A percentile compares a stretch with the other conserved stretches of the same genome.
Conservation (phyloP, 2,888 invertebrate genomes). For the Philereme transversata region DNA sequence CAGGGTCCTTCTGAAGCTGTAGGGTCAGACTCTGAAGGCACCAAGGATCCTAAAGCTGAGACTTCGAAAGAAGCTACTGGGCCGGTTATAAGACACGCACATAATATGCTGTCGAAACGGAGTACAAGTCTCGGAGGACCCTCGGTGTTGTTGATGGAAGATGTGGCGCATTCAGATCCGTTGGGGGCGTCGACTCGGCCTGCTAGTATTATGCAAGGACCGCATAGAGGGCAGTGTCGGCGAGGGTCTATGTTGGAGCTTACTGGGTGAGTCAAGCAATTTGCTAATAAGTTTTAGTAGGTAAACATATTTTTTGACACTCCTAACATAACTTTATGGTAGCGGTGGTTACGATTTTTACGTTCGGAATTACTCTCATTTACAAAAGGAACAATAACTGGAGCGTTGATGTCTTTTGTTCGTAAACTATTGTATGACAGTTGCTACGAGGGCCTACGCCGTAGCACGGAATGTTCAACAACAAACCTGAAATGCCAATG, state of each 20-base stretch:
- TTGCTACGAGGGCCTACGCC: too few species aligned
- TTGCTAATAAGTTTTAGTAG: too few species aligned
- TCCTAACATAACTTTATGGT: too few species aligned
- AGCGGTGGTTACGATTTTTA: too few species aligned
- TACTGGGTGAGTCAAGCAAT: constrained; percentile 85
- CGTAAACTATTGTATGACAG: too few species aligned
- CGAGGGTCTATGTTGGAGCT: constrained; percentile 93
- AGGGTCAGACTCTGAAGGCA: constrained; percentile 84
- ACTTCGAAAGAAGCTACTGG: constrained; percentile 68
- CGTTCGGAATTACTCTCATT: too few species aligned
- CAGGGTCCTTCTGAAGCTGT: constrained; percentile 82
- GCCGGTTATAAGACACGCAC: constrained; percentile 58
- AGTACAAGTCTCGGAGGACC: constrained; percentile 77
- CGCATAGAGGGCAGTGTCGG: constrained; percentile 87
- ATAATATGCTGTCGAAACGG: constrained; percentile 72
- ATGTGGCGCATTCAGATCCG: constrained; percentile 84
- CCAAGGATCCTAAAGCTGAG: constrained; percentile 63
- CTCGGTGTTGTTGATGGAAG: constrained; percentile 85
- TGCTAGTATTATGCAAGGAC: constrained; percentile 84
- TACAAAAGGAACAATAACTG: too few species aligned
- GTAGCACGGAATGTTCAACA: too few species aligned
- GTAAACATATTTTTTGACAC: too few species aligned
- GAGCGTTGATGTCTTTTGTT: too few species aligned
- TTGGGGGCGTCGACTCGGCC: constrained; percentile 85
- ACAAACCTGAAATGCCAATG: too few species aligned